phyloP scores from a whole-genome alignment of 2,113 vertebrate genomes.

The Campylorhamphus procurvoides region DNA sequence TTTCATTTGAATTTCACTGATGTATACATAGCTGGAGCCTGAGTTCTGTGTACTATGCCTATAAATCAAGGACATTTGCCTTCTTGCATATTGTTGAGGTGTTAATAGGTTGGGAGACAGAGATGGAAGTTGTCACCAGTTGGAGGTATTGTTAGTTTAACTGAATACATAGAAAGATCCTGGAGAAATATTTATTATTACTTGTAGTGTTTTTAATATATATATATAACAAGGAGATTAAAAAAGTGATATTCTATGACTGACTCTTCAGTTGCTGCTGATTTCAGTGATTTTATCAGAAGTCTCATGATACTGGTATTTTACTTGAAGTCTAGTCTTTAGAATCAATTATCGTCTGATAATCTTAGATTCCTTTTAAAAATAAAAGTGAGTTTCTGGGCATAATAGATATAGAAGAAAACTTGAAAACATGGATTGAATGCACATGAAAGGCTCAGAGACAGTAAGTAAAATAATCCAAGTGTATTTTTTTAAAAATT shows the following conservation, averaged over 20 bases:
- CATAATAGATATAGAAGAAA: constrained; percentile 1
- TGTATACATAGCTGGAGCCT: constrained; percentile 7
- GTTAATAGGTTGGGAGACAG: constrained; percentile 38
- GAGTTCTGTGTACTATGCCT: not conserved
- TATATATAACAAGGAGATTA: not conserved
- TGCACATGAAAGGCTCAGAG: not conserved
- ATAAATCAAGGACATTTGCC: constrained; percentile 46
- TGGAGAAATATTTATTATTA: constrained; percentile 22
- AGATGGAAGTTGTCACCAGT: constrained; percentile 20
- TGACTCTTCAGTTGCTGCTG: not conserved
- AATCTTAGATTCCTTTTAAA: constrained; percentile 20
- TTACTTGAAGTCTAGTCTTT: not conserved
- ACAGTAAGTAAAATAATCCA: not conserved
- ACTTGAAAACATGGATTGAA: not conserved
- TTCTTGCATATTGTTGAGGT: constrained; percentile 33
- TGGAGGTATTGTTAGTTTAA: constrained; percentile 29
- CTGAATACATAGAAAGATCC: not conserved
- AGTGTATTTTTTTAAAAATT: not conserved
- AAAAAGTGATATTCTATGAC: not conserved
- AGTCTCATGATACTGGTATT: not conserved
- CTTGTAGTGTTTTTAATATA: not conserved
- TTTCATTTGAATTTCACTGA: not conserved
- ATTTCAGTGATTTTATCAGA: constrained; percentile 22
- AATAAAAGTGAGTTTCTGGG: constrained; percentile 41
- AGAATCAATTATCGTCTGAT: constrained; percentile 28